Conservation (phyloP, 2,888 invertebrate genomes). For the Drosophila peninsularis region DNA sequence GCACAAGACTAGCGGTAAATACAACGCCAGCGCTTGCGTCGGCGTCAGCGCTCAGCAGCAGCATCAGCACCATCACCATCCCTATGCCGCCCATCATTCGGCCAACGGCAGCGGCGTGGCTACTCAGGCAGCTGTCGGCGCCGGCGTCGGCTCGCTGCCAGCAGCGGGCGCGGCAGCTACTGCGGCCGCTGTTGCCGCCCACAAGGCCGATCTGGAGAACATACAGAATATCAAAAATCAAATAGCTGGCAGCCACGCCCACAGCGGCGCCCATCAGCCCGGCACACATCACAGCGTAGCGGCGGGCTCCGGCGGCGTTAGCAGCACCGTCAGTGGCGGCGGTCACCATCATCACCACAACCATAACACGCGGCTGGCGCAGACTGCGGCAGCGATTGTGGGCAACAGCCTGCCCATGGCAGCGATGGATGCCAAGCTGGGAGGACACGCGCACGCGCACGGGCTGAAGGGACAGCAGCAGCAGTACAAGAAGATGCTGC, state of each 20-base stretch:
- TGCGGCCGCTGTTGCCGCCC: conserved; percentile 41
- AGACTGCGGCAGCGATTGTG: conserved; percentile 45
- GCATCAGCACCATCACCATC: conserved; percentile 42
- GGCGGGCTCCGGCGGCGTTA: conserved; percentile 26
- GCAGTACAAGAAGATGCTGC: conserved; percentile 80
- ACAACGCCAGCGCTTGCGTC: conserved; percentile 65
- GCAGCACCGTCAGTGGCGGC: conserved; percentile 29
- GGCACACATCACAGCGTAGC: conserved; percentile 28
- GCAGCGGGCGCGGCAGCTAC: conserved; percentile 35
- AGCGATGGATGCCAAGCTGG: conserved; percentile 68
- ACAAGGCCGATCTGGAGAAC: conserved; percentile 84
- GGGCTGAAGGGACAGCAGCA: conserved; percentile 76
- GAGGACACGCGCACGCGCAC: conserved; percentile 76
- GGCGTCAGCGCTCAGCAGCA: conserved; percentile 50
- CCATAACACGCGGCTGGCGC: conserved; percentile 55
- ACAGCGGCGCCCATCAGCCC: conserved; percentile 36
- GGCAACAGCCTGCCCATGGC: conserved; percentile 55
- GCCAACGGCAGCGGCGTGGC: conserved; percentile 33
- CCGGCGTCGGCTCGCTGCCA: conserved; percentile 38
- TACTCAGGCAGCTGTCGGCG: conserved; percentile 26
- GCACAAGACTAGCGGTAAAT: conserved; percentile 79
- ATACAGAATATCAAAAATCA: conserved; percentile 84
- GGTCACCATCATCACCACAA: conserved; percentile 62
- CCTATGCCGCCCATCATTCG: conserved; percentile 31
- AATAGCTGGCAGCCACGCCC: conserved; percentile 66